phyloP scores from a whole-genome alignment of 2,113 vertebrate species.

The Bufo gargarizans region DNA sequence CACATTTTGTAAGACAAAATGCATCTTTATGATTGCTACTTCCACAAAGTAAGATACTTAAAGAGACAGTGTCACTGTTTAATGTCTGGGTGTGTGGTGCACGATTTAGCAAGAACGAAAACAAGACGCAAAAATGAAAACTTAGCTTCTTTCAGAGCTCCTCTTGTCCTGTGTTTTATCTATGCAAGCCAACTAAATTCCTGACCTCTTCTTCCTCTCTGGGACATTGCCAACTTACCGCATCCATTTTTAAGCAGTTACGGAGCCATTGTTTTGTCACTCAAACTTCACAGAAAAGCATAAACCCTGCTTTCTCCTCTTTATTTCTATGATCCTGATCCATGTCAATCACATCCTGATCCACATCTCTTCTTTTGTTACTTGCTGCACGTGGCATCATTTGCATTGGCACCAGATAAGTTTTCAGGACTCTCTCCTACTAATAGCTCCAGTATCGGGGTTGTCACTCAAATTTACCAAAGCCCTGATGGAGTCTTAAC shows the following conservation, averaged over 20 bases:
- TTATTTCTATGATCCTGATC: no score
- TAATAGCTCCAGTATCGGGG: no score
- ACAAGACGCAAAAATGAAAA: neutral
- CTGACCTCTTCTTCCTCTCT: neutral
- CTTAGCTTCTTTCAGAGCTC: neutral
- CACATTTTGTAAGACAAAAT: neutral
- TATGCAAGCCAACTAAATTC: no score
- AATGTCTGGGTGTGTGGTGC: neutral
- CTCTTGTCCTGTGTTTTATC: neutral
- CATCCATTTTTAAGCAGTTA: neutral
- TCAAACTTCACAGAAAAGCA: neutral
- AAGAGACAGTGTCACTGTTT: neutral
- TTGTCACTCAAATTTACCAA: no score
- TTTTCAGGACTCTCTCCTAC: no score
- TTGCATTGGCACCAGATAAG: no score
- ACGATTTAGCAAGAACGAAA: neutral
- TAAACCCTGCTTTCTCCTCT: no score
- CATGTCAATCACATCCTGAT: no score
- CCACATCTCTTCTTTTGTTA: no score
- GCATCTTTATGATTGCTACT: neutral
- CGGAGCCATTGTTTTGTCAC: neutral
- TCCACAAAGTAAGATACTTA: neutral
- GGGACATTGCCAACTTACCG: neutral
- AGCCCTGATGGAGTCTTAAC: no score
- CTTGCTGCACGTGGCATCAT: no score